phyloP scores from a whole-genome alignment of 2,797 vertebrate genomes.

The Pachyuromys duprasi region DNA sequence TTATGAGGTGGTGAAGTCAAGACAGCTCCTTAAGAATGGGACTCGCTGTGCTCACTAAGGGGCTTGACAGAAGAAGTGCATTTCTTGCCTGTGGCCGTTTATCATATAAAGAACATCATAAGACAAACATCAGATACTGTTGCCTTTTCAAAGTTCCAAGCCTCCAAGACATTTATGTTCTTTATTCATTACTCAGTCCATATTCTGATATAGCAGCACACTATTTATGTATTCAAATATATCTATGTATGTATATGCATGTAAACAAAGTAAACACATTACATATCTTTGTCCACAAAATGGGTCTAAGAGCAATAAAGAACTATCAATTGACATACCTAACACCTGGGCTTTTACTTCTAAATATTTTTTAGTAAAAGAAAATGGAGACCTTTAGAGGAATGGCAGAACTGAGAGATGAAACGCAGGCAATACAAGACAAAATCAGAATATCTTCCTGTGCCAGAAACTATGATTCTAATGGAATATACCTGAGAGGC shows the following conservation, averaged over 20 bases:
- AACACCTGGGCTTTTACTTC: neutral
- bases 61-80: neutral
- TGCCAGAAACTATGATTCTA: neutral
- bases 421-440: neutral
- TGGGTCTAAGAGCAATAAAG: neutral
- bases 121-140: neutral
- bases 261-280: neutral
- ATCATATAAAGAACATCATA: neutral
- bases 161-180: neutral
- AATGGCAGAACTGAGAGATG: neutral
- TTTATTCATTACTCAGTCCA: neutral
- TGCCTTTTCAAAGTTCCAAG: neutral
- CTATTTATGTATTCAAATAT: neutral
- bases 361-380: neutral
- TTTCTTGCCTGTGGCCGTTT: neutral
- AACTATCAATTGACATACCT: neutral
- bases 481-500: neutral
- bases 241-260: neutral
- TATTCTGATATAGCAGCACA: neutral
- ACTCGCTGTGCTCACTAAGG: neutral
- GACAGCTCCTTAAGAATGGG: neutral
- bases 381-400: neutral
- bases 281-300: neutral
- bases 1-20: neutral
- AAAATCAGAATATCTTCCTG: neutral